Percentiles rank a stretch among this genome's conserved stretches.
phyloP scores from a whole-genome alignment of 2,888 invertebrate genomes.

The Arctia plantaginis region DNA sequence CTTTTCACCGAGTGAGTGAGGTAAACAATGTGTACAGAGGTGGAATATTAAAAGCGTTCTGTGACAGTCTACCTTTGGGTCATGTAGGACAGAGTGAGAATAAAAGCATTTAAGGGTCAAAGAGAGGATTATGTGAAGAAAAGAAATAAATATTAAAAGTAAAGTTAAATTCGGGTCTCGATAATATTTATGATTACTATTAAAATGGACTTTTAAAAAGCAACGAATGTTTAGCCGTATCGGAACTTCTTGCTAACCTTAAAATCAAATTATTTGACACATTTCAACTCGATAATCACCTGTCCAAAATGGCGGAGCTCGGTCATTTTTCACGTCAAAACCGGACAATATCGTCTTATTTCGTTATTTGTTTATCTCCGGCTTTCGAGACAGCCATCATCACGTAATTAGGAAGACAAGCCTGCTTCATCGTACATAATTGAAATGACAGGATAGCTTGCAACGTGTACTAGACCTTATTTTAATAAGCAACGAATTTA shows the following conservation, averaged over 20 bases:
- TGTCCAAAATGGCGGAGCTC: slow-evolving; percentile 29
- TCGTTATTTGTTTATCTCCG: slow-evolving; percentile 79
- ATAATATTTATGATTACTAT: no score
- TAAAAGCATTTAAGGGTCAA: no score
- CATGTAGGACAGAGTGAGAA: no score
- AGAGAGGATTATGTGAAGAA: no score
- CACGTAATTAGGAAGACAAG: slow-evolving; percentile 82
- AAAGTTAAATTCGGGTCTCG: no score
- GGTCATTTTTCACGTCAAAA: slow-evolving; percentile 53
- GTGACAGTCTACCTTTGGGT: no score
- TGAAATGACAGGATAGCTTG: slow-evolving; percentile 63
- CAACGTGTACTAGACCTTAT: slow-evolving; percentile 38
- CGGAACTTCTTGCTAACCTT: background rate
- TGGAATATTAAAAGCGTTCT: no score
- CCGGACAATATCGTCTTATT: slow-evolving; percentile 76
- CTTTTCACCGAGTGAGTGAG: no score
- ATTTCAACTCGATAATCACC: slow-evolving; percentile 42
- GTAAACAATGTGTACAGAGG: no score
- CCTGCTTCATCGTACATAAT: slow-evolving; percentile 74
- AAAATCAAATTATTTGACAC: slow-evolving; percentile 40
- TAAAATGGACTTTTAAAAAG: no score
- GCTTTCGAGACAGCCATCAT: slow-evolving; percentile 78
- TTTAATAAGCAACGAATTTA: fast-evolving
- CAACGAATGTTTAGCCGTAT: background rate
- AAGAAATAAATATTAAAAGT: no score